Evolutionary conservation across 2,113 vertebrate genomes (phyloP), one percentile per base, ranked within the genome.

Genomic region (Ascaphus truei): DNA sequence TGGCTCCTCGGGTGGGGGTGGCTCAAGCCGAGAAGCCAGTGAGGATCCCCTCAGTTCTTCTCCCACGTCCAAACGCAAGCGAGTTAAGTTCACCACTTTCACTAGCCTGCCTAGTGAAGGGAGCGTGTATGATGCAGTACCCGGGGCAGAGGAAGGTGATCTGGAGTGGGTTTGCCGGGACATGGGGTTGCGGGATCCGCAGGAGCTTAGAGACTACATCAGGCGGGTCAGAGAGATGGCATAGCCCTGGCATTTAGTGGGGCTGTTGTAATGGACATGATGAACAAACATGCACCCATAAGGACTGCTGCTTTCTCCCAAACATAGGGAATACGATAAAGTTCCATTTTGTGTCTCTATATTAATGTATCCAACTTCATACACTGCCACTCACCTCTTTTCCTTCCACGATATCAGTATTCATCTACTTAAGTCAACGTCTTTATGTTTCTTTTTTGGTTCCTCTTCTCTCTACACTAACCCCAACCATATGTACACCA

Each of bases 41-140:
- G 97, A 99, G 86, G 96, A 99, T 36, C 92, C 92, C 0, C 87
- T 91, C 77, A 96, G 92, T 75, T 99, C 97, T 0, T 99, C 97
- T 0, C 97, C 97, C 73, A 99, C 97, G 22, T 98, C 96, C 76
- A 98, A 99, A 72, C 89, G 96, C 81, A 99, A 98, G 85, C 86
- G 96, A 72, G 97, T 99, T 67, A 99, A 99, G 85, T 99, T 99
- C 69, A 98, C 96, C 80, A 98, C 97, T 50, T 99, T 99, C 1
- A 93, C 93, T 84, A 97, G 95, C 0, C 88, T 96, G 69, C 96
- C 97, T 76, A 92, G 94, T 0, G 97, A 98, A 23, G 96, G 98
- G 72, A 87, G 96, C 85, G 94, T 93, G 73, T 98, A 98, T 79
- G 96, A 98, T 86, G 95, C 95, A 30, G 94, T 98, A 79, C 96